Percentiles rank a stretch among this genome's conserved stretches.
phyloP scores from a whole-genome alignment of 1,140 invertebrate species.

The Camponotus pennsylvanicus region DNA sequence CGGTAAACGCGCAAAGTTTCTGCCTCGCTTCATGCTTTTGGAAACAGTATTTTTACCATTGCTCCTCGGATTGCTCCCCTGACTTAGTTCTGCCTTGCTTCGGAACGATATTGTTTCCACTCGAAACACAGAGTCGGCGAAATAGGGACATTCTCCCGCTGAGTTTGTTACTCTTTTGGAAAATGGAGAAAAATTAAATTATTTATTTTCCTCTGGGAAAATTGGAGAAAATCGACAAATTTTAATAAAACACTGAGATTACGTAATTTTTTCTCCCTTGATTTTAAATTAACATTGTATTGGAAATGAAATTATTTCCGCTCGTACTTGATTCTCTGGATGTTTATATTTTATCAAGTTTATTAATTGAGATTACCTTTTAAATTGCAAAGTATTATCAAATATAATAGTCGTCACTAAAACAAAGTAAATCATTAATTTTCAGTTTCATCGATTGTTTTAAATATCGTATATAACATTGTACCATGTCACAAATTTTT shows the following conservation, averaged over 20 bases:
- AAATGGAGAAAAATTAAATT: neutral
- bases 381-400: neutral
- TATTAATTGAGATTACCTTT: neutral
- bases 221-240: neutral
- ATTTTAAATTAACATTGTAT: conserved; percentile 25
- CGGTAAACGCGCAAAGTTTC: conserved; percentile 24
- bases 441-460: neutral
- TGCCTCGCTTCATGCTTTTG: conserved; percentile 20
- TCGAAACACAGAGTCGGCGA: neutral
- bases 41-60: conserved; percentile 51
- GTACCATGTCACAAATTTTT: neutral
- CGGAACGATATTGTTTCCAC: conserved; percentile 18
- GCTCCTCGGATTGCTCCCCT: conserved; percentile 19
- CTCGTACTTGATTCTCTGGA: neutral
- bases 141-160: neutral
- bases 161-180: conserved; percentile 13
- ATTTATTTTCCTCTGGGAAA: neutral
- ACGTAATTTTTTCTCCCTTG: neutral
- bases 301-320: neutral
- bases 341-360: neutral
- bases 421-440: no score
- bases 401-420: no score
- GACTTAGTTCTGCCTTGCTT: conserved; percentile 42
- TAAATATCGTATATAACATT: neutral
- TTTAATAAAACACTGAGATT: neutral